These are phyloP conservation scores for Anniella stebbinsi DNA, from an alignment of 2,797 vertebrate species.

Conservation along the genomic window DNA sequence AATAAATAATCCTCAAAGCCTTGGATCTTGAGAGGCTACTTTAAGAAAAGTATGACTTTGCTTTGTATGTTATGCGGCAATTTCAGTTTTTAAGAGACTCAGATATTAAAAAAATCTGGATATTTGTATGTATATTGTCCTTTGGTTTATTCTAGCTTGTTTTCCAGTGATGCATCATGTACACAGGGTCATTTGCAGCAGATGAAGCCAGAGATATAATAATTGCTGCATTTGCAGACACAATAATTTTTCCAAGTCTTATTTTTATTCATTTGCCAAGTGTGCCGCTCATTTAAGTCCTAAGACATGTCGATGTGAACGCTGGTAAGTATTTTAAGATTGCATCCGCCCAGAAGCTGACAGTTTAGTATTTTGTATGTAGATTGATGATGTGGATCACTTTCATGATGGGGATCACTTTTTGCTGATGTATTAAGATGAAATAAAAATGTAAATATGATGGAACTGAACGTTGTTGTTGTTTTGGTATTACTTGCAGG, in stretches of 20 bases:
- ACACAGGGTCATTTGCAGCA: neutral
- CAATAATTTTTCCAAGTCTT: neutral
- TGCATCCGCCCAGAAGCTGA: neutral
- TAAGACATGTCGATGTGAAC: neutral
- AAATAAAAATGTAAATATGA: constrained; percentile 57
- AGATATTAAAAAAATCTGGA: neutral
- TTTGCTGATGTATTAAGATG: neutral
- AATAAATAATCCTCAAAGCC: neutral
- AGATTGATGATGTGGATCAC: neutral
- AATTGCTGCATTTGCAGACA: neutral
- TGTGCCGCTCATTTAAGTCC: neutral
- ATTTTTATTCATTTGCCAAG: neutral
- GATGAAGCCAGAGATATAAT: neutral
- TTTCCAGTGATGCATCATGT: neutral
- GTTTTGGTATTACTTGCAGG: constrained; percentile 85
- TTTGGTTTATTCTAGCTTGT: neutral
- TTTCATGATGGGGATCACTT: neutral
- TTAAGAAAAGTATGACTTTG: neutral
- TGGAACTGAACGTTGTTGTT: constrained; percentile 60
- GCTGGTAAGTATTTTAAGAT: neutral
- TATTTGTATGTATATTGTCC: neutral
- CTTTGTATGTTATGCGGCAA: neutral
- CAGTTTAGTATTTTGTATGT: neutral
- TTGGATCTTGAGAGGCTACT: neutral
- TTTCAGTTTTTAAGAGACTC: neutral